Percentiles rank a stretch among this genome's conserved stretches.
phyloP scores from a whole-genome alignment of 1,140 invertebrate species.

The Platorchestia sp. region DNA sequence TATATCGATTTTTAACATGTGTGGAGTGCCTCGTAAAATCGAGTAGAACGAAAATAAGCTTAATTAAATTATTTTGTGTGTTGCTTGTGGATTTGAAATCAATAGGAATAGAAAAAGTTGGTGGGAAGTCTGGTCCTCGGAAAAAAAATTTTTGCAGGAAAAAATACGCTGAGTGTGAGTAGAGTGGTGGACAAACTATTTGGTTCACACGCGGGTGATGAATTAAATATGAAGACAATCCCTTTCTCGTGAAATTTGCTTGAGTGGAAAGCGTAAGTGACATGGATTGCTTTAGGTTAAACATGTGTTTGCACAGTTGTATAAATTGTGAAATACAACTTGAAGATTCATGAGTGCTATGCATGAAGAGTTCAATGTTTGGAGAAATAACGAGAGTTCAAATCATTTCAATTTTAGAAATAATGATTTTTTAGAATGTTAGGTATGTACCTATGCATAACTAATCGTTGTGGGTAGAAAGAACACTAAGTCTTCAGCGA shows the following conservation, averaged over 20 bases:
- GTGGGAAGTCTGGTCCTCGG: background rate
- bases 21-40: background rate
- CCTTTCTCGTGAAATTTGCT: too few relatives aligned
- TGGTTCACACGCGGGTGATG: background rate
- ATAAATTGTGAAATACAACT: background rate
- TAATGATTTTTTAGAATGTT: too few relatives aligned
- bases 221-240: background rate
- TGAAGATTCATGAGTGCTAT: background rate
- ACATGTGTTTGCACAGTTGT: background rate
- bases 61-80: background rate
- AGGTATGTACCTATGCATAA: too few relatives aligned
- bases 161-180: background rate
- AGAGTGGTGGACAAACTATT: too few relatives aligned
- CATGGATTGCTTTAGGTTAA: background rate
- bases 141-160: background rate
- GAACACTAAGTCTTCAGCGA: too few relatives aligned
- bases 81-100: background rate
- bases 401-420: too few relatives aligned
- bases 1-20: background rate
- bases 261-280: too few relatives aligned
- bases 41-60: too few relatives aligned
- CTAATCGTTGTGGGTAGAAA: too few relatives aligned
- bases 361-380: background rate
- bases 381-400: background rate
- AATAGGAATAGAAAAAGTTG: background rate